phyloP scores from a whole-genome alignment of 2,888 invertebrate species.

The Pachydiplax longipennis region DNA sequence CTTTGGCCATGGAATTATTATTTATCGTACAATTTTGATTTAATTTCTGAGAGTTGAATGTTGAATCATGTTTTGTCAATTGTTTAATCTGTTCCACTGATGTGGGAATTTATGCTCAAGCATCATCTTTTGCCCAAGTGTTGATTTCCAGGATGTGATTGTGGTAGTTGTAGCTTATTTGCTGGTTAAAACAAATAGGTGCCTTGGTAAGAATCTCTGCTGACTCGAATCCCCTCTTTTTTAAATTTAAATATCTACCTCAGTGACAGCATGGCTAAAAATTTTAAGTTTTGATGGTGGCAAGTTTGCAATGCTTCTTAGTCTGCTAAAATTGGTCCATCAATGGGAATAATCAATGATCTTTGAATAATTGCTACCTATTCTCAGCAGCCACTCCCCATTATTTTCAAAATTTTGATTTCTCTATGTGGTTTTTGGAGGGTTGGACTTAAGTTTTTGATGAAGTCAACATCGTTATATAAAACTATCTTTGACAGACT shows the following conservation, averaged over 20 bases:
- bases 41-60: neutral
- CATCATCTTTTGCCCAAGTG: neutral
- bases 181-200: slow-evolving; percentile 3
- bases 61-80: neutral
- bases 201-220: slow-evolving; percentile 8
- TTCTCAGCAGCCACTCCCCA: slow-evolving; percentile 14
- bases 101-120: neutral
- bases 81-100: neutral
- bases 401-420: neutral
- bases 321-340: neutral
- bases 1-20: slow-evolving; percentile 14
- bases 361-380: neutral
- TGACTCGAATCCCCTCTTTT: neutral
- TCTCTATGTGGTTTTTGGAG: neutral
- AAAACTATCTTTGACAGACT: slow-evolving; percentile 37
- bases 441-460: neutral
- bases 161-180: neutral
- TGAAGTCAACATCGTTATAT: slow-evolving; percentile 16
- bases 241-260: slow-evolving; percentile 34
- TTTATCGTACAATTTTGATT: slow-evolving; percentile 8
- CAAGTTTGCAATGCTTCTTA: slow-evolving; percentile 3
- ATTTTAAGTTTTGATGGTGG: neutral
- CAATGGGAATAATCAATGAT: neutral
- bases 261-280: neutral
- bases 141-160: neutral